phyloP scores from a whole-genome alignment of 1,140 invertebrate species.

The Sarcophaga peregrina region DNA sequence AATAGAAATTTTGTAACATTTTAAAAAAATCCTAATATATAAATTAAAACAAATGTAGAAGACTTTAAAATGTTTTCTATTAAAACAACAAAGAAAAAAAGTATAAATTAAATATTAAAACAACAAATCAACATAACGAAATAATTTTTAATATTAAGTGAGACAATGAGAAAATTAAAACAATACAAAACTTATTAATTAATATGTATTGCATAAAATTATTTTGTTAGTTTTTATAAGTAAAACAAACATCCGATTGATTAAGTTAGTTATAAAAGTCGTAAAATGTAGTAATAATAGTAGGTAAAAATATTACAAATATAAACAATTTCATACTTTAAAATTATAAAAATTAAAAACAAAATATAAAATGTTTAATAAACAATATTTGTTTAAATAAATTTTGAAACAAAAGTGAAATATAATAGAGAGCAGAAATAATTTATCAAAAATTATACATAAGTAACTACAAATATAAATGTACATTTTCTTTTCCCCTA shows the following conservation, averaged over 20 bases:
- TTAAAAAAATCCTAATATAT: not conserved
- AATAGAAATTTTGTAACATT: not conserved
- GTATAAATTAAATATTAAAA: no score
- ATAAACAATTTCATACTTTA: conserved; percentile 18
- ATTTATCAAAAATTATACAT: conserved; percentile 14
- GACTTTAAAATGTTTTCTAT: conserved; percentile 8
- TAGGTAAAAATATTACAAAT: not conserved
- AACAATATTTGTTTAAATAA: conserved; percentile 8
- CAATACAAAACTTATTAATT: not conserved
- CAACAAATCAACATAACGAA: conserved; percentile 6
- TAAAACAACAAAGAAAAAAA: conserved; percentile 1
- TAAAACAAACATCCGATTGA: not conserved
- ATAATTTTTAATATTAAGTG: not conserved
- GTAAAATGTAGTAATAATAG: conserved; percentile 29
- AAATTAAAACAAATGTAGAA: not conserved
- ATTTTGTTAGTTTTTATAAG: conserved; percentile 22
- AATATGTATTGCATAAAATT: not conserved
- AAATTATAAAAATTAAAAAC: not conserved
- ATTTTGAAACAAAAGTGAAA: not conserved
- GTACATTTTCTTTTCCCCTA: conserved; percentile 22
- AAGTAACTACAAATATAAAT: conserved; percentile 4
- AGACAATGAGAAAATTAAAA: not conserved
- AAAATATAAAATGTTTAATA: not conserved
- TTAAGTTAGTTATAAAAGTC: conserved; percentile 22
- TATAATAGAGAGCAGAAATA: not conserved